These are phyloP conservation scores for Germaria angustata DNA, from an alignment of 2,888 invertebrate genomes.

Conservation along the genomic window DNA sequence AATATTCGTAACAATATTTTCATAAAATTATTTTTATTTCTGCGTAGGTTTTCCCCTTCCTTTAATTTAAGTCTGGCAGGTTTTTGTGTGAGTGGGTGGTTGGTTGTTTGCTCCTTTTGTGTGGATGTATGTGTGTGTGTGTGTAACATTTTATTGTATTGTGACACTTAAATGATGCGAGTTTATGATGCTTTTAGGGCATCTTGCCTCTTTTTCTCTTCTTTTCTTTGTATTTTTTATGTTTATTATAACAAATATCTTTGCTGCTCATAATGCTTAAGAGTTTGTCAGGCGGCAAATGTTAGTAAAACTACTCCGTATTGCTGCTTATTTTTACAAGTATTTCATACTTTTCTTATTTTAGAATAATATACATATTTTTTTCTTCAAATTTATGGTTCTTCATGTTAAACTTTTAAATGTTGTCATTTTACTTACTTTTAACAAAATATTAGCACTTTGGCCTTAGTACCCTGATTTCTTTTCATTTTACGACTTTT, in stretches of 20 bases:
- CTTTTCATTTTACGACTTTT: conserved; percentile 4
- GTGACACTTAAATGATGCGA: conserved; percentile 65
- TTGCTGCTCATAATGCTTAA: background rate
- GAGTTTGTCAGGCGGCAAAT: background rate
- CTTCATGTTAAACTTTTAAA: conserved; percentile 28
- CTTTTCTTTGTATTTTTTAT: conserved; percentile 20
- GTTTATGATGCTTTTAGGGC: conserved; percentile 64
- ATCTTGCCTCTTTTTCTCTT: conserved; percentile 18
- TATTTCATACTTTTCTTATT: too few relatives aligned
- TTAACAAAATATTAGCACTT: conserved; percentile 34
- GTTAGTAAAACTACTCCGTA: background rate
- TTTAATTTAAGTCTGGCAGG: conserved; percentile 6
- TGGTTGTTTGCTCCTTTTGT: background rate
- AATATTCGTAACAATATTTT: conserved; percentile 39
- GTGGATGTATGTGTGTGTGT: too few relatives aligned
- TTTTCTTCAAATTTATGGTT: background rate
- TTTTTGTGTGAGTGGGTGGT: background rate
- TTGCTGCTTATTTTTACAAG: too few relatives aligned
- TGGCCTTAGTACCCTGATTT: conserved; percentile 17
- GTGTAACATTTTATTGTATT: conserved; percentile 50
- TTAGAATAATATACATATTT: too few relatives aligned
- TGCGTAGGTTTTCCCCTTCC: background rate
- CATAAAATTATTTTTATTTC: conserved; percentile 19
- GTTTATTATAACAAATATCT: conserved; percentile 8
- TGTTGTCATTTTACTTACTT: conserved; percentile 47